Conservation (phyloP, 1,140 invertebrate genomes). For the Idris sp. region DNA sequence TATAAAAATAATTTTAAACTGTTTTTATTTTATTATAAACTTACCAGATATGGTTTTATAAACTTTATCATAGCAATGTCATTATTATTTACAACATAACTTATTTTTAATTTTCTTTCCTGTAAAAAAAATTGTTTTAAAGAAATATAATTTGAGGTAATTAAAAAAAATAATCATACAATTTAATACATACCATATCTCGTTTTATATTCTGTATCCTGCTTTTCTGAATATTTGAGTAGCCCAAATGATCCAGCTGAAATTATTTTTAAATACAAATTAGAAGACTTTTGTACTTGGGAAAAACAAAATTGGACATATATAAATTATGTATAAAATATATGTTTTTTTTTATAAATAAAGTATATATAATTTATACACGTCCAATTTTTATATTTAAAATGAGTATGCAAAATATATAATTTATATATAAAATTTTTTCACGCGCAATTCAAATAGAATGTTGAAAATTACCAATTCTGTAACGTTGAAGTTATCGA, state of each 20-base stretch:
- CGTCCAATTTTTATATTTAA: no score
- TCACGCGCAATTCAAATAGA: no score
- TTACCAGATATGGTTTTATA: constrained; percentile 17
- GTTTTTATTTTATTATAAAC: background rate
- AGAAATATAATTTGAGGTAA: no score
- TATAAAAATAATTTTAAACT: constrained; percentile 6
- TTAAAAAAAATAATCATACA: no score
- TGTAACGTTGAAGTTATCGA: background rate
- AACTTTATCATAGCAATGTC: constrained; percentile 11
- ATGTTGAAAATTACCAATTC: constrained; percentile 19
- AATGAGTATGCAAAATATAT: no score
- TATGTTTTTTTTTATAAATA: no score
- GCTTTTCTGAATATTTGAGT: constrained; percentile 1
- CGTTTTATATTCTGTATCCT: constrained; percentile 6
- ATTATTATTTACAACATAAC: background rate
- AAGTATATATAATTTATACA: no score
- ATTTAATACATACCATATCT: constrained; percentile 14
- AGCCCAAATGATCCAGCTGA: background rate
- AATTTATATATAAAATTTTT: no score
- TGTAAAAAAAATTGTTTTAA: constrained; percentile 11
- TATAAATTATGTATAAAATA: no score
- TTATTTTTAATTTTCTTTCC: constrained; percentile 3
- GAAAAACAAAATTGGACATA: background rate
- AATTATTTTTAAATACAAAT: no score
- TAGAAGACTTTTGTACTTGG: no score